A percentile compares a stretch with the other conserved stretches of the same genome.
Conservation (phyloP, 2,888 invertebrate genomes). For the Metallyticus violacea region DNA sequence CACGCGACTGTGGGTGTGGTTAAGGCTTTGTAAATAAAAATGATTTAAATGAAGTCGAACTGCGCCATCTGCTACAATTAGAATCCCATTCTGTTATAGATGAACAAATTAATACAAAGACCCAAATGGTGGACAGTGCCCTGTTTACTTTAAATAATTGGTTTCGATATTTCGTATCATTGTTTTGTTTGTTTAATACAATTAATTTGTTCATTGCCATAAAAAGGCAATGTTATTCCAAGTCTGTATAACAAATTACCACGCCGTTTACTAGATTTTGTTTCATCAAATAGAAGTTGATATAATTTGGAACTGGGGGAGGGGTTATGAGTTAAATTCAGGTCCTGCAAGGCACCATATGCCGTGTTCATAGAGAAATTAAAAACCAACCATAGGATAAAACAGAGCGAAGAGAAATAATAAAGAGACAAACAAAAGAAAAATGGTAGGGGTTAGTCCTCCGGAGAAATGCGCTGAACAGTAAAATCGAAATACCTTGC, state of each 20-base stretch:
- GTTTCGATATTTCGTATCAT: neutral
- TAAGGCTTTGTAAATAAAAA: too few relatives aligned
- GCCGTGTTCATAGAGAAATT: too few relatives aligned
- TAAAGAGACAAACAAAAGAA: too few relatives aligned
- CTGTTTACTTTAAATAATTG: neutral
- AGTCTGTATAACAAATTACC: neutral
- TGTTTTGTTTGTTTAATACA: neutral
- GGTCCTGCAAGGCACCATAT: too few relatives aligned
- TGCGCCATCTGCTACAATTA: neutral
- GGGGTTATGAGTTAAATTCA: neutral
- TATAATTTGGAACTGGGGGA: neutral
- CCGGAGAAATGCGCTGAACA: too few relatives aligned
- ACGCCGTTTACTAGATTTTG: neutral
- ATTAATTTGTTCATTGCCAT: neutral
- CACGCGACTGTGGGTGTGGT: neutral
- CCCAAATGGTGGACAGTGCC: neutral
- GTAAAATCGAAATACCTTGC: too few relatives aligned
- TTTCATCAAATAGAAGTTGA: neutral
- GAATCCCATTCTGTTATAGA: neutral
- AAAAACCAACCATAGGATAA: too few relatives aligned
- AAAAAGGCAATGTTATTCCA: neutral
- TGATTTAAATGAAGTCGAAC: neutral
- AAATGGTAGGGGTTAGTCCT: too few relatives aligned
- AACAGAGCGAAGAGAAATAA: too few relatives aligned
- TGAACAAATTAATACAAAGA: neutral